These are phyloP conservation scores for Odontocerum albicorne DNA, from an alignment of 2,888 invertebrate genomes.

Conservation along the genomic window DNA sequence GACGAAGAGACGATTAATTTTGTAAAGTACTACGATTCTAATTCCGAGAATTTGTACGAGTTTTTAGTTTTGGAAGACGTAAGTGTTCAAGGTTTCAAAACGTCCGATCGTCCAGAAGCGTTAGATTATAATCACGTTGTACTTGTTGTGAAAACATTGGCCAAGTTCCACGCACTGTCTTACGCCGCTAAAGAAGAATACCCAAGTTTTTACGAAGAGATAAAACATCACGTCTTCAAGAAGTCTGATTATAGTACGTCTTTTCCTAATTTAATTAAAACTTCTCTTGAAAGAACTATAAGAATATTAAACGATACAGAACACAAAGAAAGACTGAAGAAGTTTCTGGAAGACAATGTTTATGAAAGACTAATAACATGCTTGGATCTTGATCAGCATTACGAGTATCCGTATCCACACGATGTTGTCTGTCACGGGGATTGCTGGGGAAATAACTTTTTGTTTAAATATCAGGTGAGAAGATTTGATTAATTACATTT, in stretches of 20 bases:
- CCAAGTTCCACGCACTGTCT: constrained; percentile 15
- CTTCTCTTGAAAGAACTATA: not conserved
- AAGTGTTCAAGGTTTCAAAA: constrained; percentile 7
- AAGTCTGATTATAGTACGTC: constrained; percentile 2
- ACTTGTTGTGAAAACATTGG: constrained; percentile 13
- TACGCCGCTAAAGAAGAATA: constrained; percentile 20
- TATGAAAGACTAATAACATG: not conserved
- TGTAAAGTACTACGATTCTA: constrained; percentile 9
- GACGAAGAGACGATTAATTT: too few relatives aligned
- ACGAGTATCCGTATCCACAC: constrained; percentile 3
- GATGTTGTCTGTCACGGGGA: constrained; percentile 30
- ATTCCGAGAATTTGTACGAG: constrained; percentile 5
- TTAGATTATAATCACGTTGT: constrained; percentile 19
- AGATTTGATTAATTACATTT: too few relatives aligned
- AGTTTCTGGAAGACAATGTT: not conserved
- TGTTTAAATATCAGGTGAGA: constrained; percentile 31
- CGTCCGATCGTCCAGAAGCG: constrained; percentile 17
- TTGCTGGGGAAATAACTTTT: constrained; percentile 31
- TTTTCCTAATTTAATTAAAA: constrained; percentile 4
- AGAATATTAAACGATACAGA: constrained; percentile 8
- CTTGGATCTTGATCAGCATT: not conserved
- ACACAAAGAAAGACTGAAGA: constrained; percentile 3
- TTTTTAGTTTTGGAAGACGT: constrained; percentile 24
- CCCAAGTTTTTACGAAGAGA: constrained; percentile 3
- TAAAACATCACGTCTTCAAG: not conserved